Percentiles rank a stretch among this genome's conserved stretches.
Evolutionary conservation across 2,888 invertebrate genomes (phyloP).

Genomic region (Hyles lineata): DNA sequence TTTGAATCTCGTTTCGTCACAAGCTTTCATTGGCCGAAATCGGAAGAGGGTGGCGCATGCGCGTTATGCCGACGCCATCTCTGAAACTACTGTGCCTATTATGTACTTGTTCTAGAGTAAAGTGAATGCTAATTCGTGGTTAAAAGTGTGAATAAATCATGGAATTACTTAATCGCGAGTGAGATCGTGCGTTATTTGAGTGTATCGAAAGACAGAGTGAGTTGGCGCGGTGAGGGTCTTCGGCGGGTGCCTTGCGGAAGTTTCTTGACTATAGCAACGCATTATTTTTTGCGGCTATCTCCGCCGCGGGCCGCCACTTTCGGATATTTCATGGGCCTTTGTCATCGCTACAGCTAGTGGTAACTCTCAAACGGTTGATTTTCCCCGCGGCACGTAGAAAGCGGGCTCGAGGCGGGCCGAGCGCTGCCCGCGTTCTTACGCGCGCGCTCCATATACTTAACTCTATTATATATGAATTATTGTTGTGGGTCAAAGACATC

Average conservation of each 20-base stretch:
- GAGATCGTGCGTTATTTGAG: conserved; percentile 61
- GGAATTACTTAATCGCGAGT: conserved; percentile 66
- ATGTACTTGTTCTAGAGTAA: conserved; percentile 70
- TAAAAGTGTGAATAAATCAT: conserved; percentile 69
- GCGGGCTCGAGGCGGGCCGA: conserved; percentile 58
- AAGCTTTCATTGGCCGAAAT: conserved; percentile 71
- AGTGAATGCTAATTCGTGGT: conserved; percentile 68
- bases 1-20: conserved; percentile 64
- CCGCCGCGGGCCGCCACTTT: conserved; percentile 61
- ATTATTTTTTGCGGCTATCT: conserved; percentile 81
- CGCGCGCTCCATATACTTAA: conserved; percentile 70
- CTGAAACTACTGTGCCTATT: conserved; percentile 78
- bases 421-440: conserved; percentile 70
- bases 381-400: conserved; percentile 57
- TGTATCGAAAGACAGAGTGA: conserved; percentile 55
- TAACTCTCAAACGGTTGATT: conserved; percentile 63
- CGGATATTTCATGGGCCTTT: conserved; percentile 70
- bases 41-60: conserved; percentile 83
- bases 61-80: conserved; percentile 85
- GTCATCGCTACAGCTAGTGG: conserved; percentile 66
- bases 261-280: conserved; percentile 80
- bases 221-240: conserved; percentile 56
- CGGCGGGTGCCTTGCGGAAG: conserved; percentile 78
- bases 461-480: conserved; percentile 75
- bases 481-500: conserved; percentile 82